phyloP scores from a whole-genome alignment of 2,113 vertebrate genomes.

The Elaphurus davidianus region DNA sequence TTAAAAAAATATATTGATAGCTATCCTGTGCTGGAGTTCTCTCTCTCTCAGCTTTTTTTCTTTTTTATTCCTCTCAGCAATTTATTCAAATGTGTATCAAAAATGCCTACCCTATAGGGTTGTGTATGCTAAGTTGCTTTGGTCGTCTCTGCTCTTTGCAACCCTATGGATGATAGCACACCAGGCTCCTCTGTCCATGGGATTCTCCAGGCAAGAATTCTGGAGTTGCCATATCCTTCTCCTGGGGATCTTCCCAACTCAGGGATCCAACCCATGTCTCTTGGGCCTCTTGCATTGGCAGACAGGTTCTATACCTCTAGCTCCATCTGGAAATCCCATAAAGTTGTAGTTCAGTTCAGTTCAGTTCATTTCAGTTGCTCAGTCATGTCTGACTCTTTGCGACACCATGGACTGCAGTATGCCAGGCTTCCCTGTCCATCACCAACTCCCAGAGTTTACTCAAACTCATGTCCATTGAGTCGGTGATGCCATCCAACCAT shows the following conservation, averaged over 20 bases:
- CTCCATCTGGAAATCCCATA: background rate
- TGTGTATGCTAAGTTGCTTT: background rate
- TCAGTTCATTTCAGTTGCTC: background rate
- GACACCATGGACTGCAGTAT: background rate
- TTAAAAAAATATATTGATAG: background rate
- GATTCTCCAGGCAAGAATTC: background rate
- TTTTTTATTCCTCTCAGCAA: background rate
- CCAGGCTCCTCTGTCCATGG: background rate
- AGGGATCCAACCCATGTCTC: background rate
- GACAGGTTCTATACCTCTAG: background rate
- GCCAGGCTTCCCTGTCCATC: background rate
- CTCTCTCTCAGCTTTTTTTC: background rate
- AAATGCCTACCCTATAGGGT: background rate
- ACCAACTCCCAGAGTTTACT: rapidly evolving
- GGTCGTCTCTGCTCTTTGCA: background rate
- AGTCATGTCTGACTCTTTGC: background rate
- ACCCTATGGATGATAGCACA: background rate
- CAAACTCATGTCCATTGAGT: background rate
- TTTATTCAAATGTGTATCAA: background rate
- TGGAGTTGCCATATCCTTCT: background rate
- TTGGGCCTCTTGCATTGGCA: background rate
- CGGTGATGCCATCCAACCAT: background rate
- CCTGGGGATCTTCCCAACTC: background rate
- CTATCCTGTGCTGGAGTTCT: rapidly evolving
- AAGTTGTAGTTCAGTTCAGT: background rate